Evolutionary conservation across 1,140 invertebrate species (phyloP).

Genomic region (Spodoptera litura): DNA sequence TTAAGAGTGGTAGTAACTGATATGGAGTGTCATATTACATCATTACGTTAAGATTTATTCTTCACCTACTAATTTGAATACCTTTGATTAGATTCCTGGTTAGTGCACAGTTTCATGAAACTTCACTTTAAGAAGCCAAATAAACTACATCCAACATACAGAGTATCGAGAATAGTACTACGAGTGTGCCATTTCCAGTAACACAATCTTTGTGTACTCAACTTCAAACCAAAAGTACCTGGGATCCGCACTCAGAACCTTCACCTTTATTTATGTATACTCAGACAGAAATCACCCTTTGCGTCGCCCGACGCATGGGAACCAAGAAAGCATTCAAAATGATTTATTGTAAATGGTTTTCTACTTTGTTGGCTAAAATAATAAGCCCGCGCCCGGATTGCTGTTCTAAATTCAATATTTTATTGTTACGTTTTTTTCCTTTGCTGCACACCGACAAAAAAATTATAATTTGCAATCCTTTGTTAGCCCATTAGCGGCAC

Average conservation of each 20-base stretch:
- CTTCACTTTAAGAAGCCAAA: not conserved
- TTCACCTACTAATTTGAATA: not conserved
- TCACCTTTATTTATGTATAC: slow-evolving; percentile 84
- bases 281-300: slow-evolving; percentile 85
- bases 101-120: not conserved
- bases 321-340: slow-evolving; percentile 85
- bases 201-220: slow-evolving; percentile 63
- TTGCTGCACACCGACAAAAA: slow-evolving; percentile 71
- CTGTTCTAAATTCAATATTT: slow-evolving; percentile 84
- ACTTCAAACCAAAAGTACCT: slow-evolving; percentile 73
- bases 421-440: slow-evolving; percentile 79
- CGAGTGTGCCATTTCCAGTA: slow-evolving; percentile 60
- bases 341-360: slow-evolving; percentile 86
- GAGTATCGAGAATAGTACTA: not conserved
- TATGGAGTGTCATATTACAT: no score
- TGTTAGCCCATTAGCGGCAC: slow-evolving; percentile 65
- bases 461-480: slow-evolving; percentile 79
- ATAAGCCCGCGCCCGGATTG: slow-evolving; percentile 79
- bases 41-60: no score
- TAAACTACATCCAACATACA: slow-evolving; percentile 2
- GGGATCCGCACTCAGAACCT: slow-evolving; percentile 79
- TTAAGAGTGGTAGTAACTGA: no score
- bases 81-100: not conserved
- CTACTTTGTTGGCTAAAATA: slow-evolving; percentile 86
- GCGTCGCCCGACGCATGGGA: slow-evolving; percentile 81